phyloP scores from a whole-genome alignment of 92 coral and sea anemone genomes.

The Phenganax marumi region DNA sequence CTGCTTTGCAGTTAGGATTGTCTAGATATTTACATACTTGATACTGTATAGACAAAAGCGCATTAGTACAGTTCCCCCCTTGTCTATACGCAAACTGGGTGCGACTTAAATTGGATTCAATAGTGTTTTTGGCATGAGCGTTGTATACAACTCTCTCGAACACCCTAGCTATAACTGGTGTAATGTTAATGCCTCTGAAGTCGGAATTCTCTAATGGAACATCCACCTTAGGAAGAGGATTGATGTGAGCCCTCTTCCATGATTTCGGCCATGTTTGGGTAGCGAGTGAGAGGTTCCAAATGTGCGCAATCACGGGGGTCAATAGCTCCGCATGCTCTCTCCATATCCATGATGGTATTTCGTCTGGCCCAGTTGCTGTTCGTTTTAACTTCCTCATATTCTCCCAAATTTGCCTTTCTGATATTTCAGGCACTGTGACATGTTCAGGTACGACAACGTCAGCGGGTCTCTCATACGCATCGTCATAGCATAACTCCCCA shows the following conservation, averaged over 20 bases:
- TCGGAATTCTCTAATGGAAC: constrained; percentile 40
- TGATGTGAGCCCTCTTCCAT: constrained; percentile 26
- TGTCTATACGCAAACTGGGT: constrained; percentile 62
- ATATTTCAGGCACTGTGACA: constrained; percentile 8
- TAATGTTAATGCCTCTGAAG: constrained; percentile 56
- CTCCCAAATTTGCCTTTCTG: constrained; percentile 38
- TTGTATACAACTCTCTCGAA: constrained; percentile 49
- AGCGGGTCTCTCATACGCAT: constrained; percentile 2
- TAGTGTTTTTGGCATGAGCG: constrained; percentile 31
- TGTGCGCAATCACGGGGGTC: not conserved
- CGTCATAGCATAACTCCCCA: constrained; percentile 30
- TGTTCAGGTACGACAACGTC: not conserved
- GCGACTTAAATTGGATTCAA: constrained; percentile 41
- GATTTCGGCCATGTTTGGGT: not conserved
- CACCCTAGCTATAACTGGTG: constrained; percentile 58
- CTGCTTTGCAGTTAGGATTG: constrained; percentile 58
- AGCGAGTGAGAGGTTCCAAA: not conserved
- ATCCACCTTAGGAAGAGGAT: constrained; percentile 55
- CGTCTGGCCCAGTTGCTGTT: not conserved
- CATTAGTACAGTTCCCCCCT: constrained; percentile 59
- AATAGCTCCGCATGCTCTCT: not conserved
- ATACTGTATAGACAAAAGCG: constrained; percentile 54
- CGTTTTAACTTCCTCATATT: not conserved
- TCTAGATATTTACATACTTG: constrained; percentile 40
- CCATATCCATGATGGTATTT: not conserved